Base-by-base conservation (phyloP, 2,888 invertebrate species). In the Rotaria macrura region DNA sequence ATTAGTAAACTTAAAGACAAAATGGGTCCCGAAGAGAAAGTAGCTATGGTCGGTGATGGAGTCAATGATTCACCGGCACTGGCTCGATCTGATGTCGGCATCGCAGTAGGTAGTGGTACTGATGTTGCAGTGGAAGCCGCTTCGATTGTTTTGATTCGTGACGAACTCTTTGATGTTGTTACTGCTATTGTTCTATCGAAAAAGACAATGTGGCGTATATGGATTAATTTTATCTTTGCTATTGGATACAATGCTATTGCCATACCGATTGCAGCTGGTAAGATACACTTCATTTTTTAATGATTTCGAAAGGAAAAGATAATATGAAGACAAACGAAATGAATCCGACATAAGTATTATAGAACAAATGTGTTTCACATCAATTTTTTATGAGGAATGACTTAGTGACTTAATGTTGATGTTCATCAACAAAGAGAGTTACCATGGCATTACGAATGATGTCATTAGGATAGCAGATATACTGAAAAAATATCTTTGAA, bases 41-140 rank as follows among this genome's bases (percentile, higher is more conserved):
- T 97, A 0, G 96, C 96, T 9, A 97, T 99, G 98, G 96, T 99
- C 12, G 99, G 99, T 0, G 99, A 99, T 90, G 99, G 99, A 0
- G 95, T 99, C 55, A 99, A 99, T 91, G 99, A 99, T 90, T 96
- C 96, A 12, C 99, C 99, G 0, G 99, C 99, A 54, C 92, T 99
- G 85, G 99, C 98, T 0, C 96, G 97, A 90, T 96, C 99, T 0
- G 96, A 99, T 91, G 96, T 99, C 6, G 99, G 99, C 57, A 96
- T 99, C 89, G 98, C 99, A 25, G 98, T 99, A 88, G 95, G 97
- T 0, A 95, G 96, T 25, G 99, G 99, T 0, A 97, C 98, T 0
- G 99, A 99, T 91, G 97, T 99, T 0, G 99, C 99, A 5, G 97
- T 98, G 0, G 99, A 98, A 91, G 97, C 98, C 0, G 98, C 99